These are phyloP conservation scores for Archilochus colubris DNA, from an alignment of 2,113 vertebrate species.

Conservation along the genomic window DNA sequence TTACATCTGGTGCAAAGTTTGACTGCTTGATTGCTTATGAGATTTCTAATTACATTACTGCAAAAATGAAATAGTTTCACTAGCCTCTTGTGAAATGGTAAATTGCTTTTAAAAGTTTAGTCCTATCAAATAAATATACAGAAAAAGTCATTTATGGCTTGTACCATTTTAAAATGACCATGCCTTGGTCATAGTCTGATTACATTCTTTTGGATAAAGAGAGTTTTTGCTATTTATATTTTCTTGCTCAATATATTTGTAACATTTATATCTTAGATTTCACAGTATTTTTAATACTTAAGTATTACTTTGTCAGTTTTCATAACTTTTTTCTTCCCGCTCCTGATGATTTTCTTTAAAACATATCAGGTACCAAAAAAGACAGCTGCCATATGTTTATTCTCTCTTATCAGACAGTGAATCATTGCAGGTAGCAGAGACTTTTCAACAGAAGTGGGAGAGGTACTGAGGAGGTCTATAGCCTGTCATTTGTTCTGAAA, in stretches of 20 bases:
- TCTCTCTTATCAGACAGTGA: not conserved
- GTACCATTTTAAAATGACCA: not conserved
- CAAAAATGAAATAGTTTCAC: slow-evolving; percentile 39
- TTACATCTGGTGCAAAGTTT: slow-evolving; percentile 51
- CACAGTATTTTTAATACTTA: not conserved
- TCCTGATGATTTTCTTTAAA: not conserved
- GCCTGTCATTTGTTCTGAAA: not conserved
- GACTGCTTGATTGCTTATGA: slow-evolving; percentile 53
- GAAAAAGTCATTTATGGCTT: not conserved
- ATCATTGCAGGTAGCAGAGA: not conserved
- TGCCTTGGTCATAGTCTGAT: not conserved
- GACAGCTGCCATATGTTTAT: not conserved
- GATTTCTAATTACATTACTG: slow-evolving; percentile 64
- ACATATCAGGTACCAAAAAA: not conserved
- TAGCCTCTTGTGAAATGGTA: slow-evolving; percentile 16
- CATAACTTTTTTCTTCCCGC: not conserved
- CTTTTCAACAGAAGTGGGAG: not conserved
- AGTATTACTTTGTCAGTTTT: not conserved
- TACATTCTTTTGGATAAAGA: slow-evolving; percentile 18
- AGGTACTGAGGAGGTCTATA: not conserved
- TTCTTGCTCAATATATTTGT: not conserved
- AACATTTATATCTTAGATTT: not conserved
- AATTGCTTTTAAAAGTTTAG: slow-evolving; percentile 46
- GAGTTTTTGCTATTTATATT: not conserved
- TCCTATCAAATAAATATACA: slow-evolving; percentile 9